These are phyloP conservation scores for Hypanus sabinus DNA, from an alignment of 2,113 vertebrate species.

Conservation along the genomic window DNA sequence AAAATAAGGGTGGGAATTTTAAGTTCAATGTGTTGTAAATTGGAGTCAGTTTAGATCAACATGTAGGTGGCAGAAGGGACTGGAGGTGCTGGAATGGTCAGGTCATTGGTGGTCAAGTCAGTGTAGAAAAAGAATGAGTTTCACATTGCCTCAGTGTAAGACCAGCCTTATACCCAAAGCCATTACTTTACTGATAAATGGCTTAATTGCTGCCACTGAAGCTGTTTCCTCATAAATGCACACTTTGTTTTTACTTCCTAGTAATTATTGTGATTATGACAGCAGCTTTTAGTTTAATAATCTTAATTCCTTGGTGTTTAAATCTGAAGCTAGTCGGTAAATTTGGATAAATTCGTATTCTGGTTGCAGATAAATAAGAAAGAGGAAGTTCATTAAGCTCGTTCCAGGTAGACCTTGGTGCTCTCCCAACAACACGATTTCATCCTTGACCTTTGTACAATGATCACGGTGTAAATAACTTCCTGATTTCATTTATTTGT, in stretches of 20 bases:
- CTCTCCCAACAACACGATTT: background rate
- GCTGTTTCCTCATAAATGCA: too few species aligned
- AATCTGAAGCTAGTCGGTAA: background rate
- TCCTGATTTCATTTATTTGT: background rate
- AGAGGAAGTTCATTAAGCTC: background rate
- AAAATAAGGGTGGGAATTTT: background rate
- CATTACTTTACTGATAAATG: background rate
- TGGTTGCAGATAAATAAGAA: background rate
- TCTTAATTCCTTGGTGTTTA: background rate
- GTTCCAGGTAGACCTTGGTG: background rate
- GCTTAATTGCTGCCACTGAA: too few species aligned
- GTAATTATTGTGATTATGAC: too few species aligned
- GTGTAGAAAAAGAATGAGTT: background rate
- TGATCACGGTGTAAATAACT: background rate
- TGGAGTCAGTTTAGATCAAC: background rate
- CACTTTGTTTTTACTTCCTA: too few species aligned
- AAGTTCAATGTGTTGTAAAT: background rate
- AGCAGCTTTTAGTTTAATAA: background rate
- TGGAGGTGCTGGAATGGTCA: too few species aligned
- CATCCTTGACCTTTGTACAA: background rate
- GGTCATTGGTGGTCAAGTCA: background rate
- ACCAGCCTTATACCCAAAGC: background rate
- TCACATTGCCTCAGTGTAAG: background rate
- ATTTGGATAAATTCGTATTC: background rate
- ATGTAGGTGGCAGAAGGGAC: too few species aligned